These are phyloP conservation scores for Taenaris catops DNA, from an alignment of 2,888 invertebrate species.

Conservation along the genomic window DNA sequence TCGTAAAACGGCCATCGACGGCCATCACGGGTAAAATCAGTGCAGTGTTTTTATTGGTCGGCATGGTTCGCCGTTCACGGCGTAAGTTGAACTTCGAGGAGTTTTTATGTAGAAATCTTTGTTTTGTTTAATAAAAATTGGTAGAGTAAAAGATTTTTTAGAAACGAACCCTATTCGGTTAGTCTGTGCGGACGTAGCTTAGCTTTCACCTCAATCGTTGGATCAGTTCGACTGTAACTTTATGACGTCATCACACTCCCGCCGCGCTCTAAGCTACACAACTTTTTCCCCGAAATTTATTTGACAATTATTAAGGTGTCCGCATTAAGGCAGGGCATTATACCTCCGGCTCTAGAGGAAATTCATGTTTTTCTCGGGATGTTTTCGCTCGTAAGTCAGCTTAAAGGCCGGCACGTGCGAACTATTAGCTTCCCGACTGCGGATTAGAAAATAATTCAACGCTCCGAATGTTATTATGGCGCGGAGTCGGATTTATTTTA, in stretches of 20 bases:
- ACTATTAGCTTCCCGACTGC: slow-evolving; percentile 72
- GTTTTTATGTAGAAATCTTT: too few species aligned
- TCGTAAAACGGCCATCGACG: too few species aligned
- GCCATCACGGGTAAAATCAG: too few species aligned
- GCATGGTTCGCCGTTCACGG: too few species aligned
- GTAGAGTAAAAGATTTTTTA: too few species aligned
- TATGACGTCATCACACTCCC: slow-evolving; percentile 65
- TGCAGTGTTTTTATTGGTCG: too few species aligned
- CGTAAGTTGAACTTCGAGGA: too few species aligned
- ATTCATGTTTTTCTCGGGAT: slow-evolving; percentile 76
- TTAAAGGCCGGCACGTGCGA: slow-evolving; percentile 70
- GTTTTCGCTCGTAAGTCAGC: slow-evolving; percentile 68
- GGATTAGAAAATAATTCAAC: slow-evolving; percentile 79
- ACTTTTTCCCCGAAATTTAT: slow-evolving; percentile 66
- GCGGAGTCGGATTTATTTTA: slow-evolving; percentile 74
- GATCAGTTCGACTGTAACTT: slow-evolving; percentile 40
- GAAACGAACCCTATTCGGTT: too few species aligned
- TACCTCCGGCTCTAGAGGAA: slow-evolving; percentile 51
- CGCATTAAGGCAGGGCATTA: slow-evolving; percentile 71
- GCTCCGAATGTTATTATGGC: slow-evolving; percentile 75
- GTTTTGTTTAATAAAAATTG: too few species aligned
- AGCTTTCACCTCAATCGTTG: slow-evolving; percentile 27
- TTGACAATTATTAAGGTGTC: slow-evolving; percentile 77
- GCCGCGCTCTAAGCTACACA: slow-evolving; percentile 45
- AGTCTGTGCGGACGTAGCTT: too few species aligned